A percentile compares a stretch with the other conserved stretches of the same genome.
Evolutionary conservation across 1,140 invertebrate genomes (phyloP).

Genomic region (Lasioglossum baleicum): DNA sequence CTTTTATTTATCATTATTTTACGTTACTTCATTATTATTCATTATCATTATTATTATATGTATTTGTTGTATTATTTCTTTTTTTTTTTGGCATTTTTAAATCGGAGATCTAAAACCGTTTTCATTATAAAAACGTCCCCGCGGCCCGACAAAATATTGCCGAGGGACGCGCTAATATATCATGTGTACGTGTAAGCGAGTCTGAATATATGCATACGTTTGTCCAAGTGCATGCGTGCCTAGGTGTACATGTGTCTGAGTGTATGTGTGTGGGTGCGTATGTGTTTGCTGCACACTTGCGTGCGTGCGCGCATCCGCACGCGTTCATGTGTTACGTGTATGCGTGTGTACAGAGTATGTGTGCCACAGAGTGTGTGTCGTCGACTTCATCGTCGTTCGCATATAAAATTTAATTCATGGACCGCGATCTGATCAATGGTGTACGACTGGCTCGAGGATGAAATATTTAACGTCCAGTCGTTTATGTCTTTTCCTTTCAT

Average conservation of each 20-base stretch:
- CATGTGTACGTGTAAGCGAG: conserved; percentile 32
- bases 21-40: conserved; percentile 34
- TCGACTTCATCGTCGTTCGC: conserved; percentile 62
- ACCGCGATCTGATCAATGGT: conserved; percentile 70
- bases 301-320: no score
- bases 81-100: conserved; percentile 50
- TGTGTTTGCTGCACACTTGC: no score
- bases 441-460: conserved; percentile 40
- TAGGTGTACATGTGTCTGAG: neutral
- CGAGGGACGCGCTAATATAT: conserved; percentile 75
- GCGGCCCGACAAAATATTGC: conserved; percentile 78
- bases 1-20: conserved; percentile 30
- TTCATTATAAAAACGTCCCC: conserved; percentile 76
- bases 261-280: neutral
- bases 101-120: conserved; percentile 69
- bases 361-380: conserved; percentile 39
- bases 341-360: no score
- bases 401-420: conserved; percentile 69
- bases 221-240: no score
- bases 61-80: neutral
- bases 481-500: neutral
- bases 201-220: neutral
- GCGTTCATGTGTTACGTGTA: no score
- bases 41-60: conserved; percentile 8
- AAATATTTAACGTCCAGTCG: neutral